Percentiles rank a stretch among this genome's conserved stretches.
Conservation (phyloP, 2,113 vertebrate genomes). For the Rhea americana region DNA sequence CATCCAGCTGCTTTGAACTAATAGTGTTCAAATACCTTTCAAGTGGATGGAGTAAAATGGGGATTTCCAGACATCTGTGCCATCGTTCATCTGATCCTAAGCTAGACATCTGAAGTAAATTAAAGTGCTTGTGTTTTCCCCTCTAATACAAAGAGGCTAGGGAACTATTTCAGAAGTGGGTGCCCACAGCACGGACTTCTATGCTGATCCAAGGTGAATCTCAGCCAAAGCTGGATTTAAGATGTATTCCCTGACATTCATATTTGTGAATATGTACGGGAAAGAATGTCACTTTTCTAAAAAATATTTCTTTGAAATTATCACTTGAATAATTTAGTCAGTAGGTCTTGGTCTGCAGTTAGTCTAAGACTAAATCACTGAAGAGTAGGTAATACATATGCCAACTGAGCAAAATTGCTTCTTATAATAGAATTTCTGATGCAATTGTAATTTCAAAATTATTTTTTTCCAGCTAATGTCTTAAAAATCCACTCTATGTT, state of each 20-base stretch:
- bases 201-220: background rate
- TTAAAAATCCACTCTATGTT: background rate
- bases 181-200: background rate
- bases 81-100: background rate
- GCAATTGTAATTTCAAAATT: background rate
- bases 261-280: background rate
- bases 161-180: background rate
- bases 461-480: background rate
- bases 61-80: background rate
- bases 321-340: background rate
- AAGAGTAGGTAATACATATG: fast-evolving
- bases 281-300: background rate
- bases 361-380: background rate
- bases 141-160: background rate
- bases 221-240: background rate
- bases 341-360: background rate
- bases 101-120: background rate
- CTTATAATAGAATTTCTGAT: background rate
- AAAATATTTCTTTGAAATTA: background rate
- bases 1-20: background rate
- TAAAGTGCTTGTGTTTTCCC: background rate
- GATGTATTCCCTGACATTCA: background rate
- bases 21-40: background rate
- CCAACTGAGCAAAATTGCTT: background rate
- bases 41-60: background rate